Evolutionary conservation across 2,888 invertebrate species (phyloP).

Genomic region (Euclidia mi): DNA sequence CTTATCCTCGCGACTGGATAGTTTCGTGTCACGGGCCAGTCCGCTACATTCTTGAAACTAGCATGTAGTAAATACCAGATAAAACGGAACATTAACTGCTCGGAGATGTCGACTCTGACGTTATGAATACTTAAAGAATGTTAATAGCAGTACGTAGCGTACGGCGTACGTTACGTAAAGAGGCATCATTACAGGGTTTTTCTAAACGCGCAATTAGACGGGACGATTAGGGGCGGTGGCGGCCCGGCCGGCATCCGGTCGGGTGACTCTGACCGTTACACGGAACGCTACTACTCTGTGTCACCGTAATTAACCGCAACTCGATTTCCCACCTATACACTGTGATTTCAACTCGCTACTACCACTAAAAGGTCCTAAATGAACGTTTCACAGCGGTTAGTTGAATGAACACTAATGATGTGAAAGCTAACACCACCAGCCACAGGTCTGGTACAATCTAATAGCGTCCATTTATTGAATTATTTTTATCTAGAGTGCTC

Average conservation of each 20-base stretch:
- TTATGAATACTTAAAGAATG: slow-evolving; percentile 46
- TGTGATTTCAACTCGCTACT: slow-evolving; percentile 35
- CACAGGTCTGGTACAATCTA: slow-evolving; percentile 13
- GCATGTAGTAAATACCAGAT: slow-evolving; percentile 24
- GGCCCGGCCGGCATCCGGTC: slow-evolving; percentile 49
- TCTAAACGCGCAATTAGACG: slow-evolving; percentile 65
- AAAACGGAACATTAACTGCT: slow-evolving; percentile 31
- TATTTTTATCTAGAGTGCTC: background rate
- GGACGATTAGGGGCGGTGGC: slow-evolving; percentile 63
- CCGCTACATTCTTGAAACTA: slow-evolving; percentile 2
- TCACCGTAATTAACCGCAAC: slow-evolving; percentile 62
- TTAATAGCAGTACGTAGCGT: slow-evolving; percentile 53
- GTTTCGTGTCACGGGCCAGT: no score
- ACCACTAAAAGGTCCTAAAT: slow-evolving; percentile 31
- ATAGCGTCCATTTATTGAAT: slow-evolving; percentile 6
- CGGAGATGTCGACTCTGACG: slow-evolving; percentile 33
- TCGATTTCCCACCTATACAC: slow-evolving; percentile 41
- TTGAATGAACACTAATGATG: slow-evolving; percentile 37
- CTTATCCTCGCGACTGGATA: no score
- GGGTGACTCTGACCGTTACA: slow-evolving; percentile 63
- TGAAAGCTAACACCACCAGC: slow-evolving; percentile 27
- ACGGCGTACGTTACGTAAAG: slow-evolving; percentile 45
- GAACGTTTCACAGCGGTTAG: slow-evolving; percentile 29
- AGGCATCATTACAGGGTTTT: slow-evolving; percentile 60
- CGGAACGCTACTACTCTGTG: slow-evolving; percentile 45